Conservation (phyloP, 2,888 invertebrate genomes). For the Perithous albicinctus region DNA sequence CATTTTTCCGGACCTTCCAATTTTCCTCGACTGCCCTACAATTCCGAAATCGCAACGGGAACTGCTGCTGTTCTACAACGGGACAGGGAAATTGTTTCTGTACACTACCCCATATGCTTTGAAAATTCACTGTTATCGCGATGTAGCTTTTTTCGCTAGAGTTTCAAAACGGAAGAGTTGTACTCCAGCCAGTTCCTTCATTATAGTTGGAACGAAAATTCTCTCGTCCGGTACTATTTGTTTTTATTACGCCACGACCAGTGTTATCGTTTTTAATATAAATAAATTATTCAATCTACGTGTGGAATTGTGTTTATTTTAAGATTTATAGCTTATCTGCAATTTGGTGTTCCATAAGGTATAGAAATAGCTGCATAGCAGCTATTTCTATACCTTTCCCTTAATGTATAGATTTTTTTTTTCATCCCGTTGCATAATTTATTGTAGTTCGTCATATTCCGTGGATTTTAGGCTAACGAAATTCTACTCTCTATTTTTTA, state of each 20-base stretch:
- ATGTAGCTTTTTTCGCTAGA: not conserved
- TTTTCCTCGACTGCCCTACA: constrained; percentile 16
- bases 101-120: not conserved
- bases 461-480: too few species aligned
- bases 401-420: too few species aligned
- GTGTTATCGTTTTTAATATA: not conserved
- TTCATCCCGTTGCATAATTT: not conserved
- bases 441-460: too few species aligned
- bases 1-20: constrained; percentile 19
- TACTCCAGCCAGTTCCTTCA: not conserved
- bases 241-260: not conserved
- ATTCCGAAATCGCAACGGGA: constrained; percentile 3
- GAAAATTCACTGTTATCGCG: constrained; percentile 22
- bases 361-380: not conserved
- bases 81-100: constrained; percentile 1
- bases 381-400: too few species aligned
- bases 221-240: not conserved
- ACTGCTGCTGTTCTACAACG: not conserved
- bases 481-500: too few species aligned
- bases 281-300: not conserved
- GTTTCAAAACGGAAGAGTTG: not conserved
- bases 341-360: not conserved
- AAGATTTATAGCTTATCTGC: not conserved
- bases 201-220: not conserved
- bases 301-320: not conserved